phyloP scores from a whole-genome alignment of 2,888 invertebrate genomes.

The Oxyteleia sp. region DNA sequence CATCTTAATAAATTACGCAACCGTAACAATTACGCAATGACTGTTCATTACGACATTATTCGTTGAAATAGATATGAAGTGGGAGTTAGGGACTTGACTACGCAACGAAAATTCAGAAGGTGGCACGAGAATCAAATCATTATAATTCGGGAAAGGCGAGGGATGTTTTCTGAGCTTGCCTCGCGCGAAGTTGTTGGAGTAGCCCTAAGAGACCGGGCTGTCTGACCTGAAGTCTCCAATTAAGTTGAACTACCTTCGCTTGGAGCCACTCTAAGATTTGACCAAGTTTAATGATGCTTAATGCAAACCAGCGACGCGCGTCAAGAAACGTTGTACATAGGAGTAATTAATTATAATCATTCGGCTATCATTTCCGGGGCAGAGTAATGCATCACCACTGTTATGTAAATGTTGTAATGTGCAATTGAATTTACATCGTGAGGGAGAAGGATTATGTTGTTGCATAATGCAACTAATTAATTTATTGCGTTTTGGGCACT shows the following conservation, averaged over 20 bases:
- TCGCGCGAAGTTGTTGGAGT: slow-evolving; percentile 25
- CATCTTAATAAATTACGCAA: neutral
- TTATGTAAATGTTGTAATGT: slow-evolving; percentile 7
- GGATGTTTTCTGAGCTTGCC: slow-evolving; percentile 27
- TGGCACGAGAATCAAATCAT: slow-evolving; percentile 10
- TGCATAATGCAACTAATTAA: slow-evolving; percentile 7
- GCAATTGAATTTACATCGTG: neutral
- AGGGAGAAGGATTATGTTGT: neutral
- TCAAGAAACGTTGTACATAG: slow-evolving; percentile 7
- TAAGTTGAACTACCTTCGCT: slow-evolving; percentile 39
- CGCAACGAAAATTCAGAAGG: slow-evolving; percentile 1
- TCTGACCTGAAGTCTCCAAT: slow-evolving; percentile 52
- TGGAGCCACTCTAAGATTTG: slow-evolving; percentile 43
- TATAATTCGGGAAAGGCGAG: slow-evolving; percentile 15
- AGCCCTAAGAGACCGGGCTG: slow-evolving; percentile 19
- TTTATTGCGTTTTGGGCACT: neutral
- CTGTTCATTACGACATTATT: neutral
- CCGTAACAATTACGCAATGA: neutral
- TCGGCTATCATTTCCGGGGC: slow-evolving; percentile 14
- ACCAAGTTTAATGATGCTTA: slow-evolving; percentile 54
- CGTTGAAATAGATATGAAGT: slow-evolving; percentile 5
- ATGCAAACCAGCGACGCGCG: slow-evolving; percentile 23
- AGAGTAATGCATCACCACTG: neutral
- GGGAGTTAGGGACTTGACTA: slow-evolving; percentile 14
- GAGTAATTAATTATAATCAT: slow-evolving; percentile 51